phyloP scores from a whole-genome alignment of 2,888 invertebrate genomes.

The Lasioglossum malachurum region DNA sequence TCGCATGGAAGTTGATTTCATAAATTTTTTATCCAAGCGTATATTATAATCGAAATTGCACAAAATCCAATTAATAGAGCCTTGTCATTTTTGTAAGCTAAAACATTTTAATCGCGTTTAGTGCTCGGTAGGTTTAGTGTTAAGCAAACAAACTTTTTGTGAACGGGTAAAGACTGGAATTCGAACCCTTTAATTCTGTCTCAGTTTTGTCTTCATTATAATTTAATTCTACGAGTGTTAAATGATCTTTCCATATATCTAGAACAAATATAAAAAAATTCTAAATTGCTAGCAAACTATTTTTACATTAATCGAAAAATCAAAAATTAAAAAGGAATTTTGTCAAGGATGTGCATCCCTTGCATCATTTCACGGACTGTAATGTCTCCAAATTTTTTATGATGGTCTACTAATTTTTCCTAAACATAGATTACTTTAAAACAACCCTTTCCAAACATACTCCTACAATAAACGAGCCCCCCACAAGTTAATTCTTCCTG shows the following conservation, averaged over 20 bases:
- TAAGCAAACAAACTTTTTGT: background rate
- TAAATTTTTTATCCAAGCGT: too few species aligned
- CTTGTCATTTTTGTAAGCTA: too few species aligned
- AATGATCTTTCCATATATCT: background rate
- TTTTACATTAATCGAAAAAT: background rate
- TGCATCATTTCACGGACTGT: background rate
- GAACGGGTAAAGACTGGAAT: background rate
- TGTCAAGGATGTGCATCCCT: background rate
- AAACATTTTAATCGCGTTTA: too few species aligned
- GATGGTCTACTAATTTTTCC: background rate
- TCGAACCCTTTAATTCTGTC: background rate
- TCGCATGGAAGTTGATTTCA: too few species aligned
- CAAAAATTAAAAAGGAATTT: background rate
- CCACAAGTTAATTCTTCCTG: background rate
- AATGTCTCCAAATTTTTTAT: background rate
- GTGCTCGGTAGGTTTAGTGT: too few species aligned
- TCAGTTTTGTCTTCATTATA: background rate
- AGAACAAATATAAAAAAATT: background rate
- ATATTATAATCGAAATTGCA: too few species aligned
- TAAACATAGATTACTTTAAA: too few species aligned
- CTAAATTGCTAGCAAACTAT: background rate
- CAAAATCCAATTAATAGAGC: too few species aligned
- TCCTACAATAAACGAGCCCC: background rate
- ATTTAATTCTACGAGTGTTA: background rate
- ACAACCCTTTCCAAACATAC: background rate